Evolutionary conservation across 1,140 invertebrate genomes (phyloP).

Genomic region (Neelides sp.): DNA sequence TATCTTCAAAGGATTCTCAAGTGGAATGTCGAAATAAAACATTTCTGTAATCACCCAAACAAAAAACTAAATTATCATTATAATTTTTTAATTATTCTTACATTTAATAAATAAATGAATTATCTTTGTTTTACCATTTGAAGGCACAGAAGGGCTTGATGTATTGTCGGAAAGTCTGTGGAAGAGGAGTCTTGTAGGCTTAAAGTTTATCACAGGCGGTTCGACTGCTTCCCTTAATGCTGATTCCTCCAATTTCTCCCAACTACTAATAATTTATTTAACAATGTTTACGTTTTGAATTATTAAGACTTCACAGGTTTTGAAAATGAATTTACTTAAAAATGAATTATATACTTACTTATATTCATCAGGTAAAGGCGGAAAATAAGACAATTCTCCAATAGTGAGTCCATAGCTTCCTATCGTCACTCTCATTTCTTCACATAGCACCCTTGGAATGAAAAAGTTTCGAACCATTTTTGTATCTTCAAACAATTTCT

Average conservation of each 20-base stretch:
- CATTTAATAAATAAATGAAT: slow-evolving; percentile 15
- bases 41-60: slow-evolving; percentile 49
- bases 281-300: no score
- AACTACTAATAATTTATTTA: slow-evolving; percentile 24
- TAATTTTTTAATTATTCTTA: slow-evolving; percentile 20
- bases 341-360: no score
- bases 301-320: no score
- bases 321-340: no score
- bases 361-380: no score
- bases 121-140: slow-evolving; percentile 53
- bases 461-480: slow-evolving; percentile 8
- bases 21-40: slow-evolving; percentile 58
- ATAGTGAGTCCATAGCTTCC: slow-evolving; percentile 49
- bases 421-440: slow-evolving; percentile 38
- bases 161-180: slow-evolving; percentile 39
- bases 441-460: slow-evolving; percentile 15
- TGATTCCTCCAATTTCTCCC: slow-evolving; percentile 65
- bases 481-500: slow-evolving; percentile 39
- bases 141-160: slow-evolving; percentile 50
- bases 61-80: slow-evolving; percentile 7
- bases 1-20: slow-evolving; percentile 70
- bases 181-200: slow-evolving; percentile 58
- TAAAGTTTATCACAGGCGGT: slow-evolving; percentile 59
- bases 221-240: slow-evolving; percentile 55
- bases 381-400: no score